Evolutionary conservation across 2,888 invertebrate species (phyloP), one percentile per base, ranked within the genome.

Genomic region (Andrena bucephala): DNA sequence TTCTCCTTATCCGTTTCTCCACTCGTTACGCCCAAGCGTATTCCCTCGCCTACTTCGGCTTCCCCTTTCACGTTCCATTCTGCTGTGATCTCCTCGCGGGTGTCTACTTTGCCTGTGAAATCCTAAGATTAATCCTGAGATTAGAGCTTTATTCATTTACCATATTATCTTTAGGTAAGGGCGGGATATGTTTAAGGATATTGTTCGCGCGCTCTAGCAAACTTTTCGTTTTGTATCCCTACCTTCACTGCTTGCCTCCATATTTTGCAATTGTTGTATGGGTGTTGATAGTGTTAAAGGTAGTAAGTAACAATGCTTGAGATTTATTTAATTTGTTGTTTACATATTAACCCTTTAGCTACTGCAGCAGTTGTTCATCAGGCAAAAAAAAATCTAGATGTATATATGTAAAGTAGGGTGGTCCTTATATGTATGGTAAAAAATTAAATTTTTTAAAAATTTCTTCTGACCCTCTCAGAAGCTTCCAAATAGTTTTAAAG

Each of bases 141-240:
- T 86, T 82, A 80, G 68, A 80, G 74, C 81, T 89, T 87, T 86
- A 87, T 84, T 88, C 85, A 83, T 89, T 89, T 81, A 83, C 73
- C 62, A 31, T 54, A 66, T 71, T 69, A 75, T 65, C 8, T 48
- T 31, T 36, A 13, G 63, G 42, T 62, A 31, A 68, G n/a, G 48
- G 13, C 36, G 24, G n/a, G 13, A 31, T 54, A 7, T 31, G 42
- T 48, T 16, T 33, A 48, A 62, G 24, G 7, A 31, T 20, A 31
- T 63, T 29, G 42, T n/a, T 27, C 33, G 42, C 2, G 27, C 33
- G 42, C 16, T 33, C 29, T 29, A 20, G 65, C 2, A 65, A 50
- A 73, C 59, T 74, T 31, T 62, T 31, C 36, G 13, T 59, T 77
- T 48, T 33, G 13, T 31, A 24, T 63, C 48, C 48, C 13, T 20